These are phyloP conservation scores for Characodon lateralis DNA, from an alignment of 2,797 vertebrate genomes.

Conservation along the genomic window DNA sequence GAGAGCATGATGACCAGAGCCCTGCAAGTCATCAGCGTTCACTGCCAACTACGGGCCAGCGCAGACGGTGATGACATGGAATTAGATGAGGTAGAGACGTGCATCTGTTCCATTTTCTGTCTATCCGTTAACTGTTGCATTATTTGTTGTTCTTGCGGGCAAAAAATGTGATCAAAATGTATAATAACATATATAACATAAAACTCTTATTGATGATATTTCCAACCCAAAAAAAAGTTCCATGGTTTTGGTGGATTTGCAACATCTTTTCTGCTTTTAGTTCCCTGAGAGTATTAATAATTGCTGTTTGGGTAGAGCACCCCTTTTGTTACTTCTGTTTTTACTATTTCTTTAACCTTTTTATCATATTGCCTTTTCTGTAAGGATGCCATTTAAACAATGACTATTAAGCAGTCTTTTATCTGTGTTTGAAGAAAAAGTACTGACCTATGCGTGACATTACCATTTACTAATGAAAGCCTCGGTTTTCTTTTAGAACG, in stretches of 20 bases:
- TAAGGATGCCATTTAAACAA: not conserved
- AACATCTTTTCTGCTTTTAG: not conserved
- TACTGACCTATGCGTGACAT: no score
- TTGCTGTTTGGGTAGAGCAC: not conserved
- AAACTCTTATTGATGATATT: not conserved
- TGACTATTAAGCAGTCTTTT: not conserved
- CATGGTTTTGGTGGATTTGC: not conserved
- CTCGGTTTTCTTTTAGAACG: conserved; percentile 78
- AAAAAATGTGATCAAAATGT: not conserved
- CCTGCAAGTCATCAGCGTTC: conserved; percentile 88
- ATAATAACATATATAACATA: not conserved
- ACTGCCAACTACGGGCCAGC: conserved; percentile 86
- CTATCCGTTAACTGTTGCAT: no score
- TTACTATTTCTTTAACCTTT: not conserved
- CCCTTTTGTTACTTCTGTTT: not conserved
- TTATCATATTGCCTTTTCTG: not conserved
- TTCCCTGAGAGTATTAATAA: not conserved
- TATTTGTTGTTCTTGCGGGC: not conserved
- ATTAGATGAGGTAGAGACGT: conserved; percentile 87
- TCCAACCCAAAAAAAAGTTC: not conserved
- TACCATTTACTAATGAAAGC: not conserved
- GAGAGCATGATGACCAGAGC: conserved; percentile 86
- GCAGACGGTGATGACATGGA: conserved; percentile 50
- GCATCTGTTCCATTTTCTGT: not conserved
- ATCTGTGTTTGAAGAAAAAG: not conserved